phyloP scores from a whole-genome alignment of 2,113 vertebrate species.

The Propithecus coquereli region DNA sequence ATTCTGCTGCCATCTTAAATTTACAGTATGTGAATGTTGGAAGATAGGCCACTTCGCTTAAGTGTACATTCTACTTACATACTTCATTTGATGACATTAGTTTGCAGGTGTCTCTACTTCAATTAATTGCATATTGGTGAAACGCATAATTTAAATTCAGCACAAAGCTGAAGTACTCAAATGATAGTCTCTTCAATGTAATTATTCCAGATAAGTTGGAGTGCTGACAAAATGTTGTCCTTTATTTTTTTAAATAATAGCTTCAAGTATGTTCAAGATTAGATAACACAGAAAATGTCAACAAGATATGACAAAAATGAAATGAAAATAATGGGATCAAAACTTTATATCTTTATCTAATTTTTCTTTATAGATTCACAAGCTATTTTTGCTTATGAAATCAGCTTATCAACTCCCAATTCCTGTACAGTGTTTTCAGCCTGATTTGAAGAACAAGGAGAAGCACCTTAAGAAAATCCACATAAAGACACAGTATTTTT shows the following conservation, averaged over 20 bases:
- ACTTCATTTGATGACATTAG: constrained; percentile 68
- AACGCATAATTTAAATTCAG: constrained; percentile 58
- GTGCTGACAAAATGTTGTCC: constrained; percentile 64
- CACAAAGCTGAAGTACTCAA: constrained; percentile 52
- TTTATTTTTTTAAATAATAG: constrained; percentile 70
- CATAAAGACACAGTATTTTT: neutral
- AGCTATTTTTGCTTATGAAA: neutral
- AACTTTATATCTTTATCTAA: neutral
- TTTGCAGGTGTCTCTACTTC: constrained; percentile 68
- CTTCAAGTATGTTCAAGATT: constrained; percentile 63
- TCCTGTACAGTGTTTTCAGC: neutral
- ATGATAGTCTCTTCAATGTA: constrained; percentile 66
- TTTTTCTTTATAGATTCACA: neutral
- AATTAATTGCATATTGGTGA: constrained; percentile 67
- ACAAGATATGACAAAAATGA: constrained; percentile 57
- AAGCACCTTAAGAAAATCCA: neutral
- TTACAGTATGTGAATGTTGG: neutral
- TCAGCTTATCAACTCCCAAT: neutral
- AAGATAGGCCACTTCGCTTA: constrained; percentile 58
- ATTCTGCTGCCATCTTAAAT: constrained; percentile 41
- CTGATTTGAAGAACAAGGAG: neutral
- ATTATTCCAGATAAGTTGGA: constrained; percentile 62
- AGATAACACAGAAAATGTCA: constrained; percentile 67
- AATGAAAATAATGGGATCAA: constrained; percentile 51
- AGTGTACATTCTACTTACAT: constrained; percentile 54